Percentiles rank a stretch among this genome's conserved stretches.
Conservation (phyloP, 2,888 invertebrate genomes). For the Callimorpha dominula region DNA sequence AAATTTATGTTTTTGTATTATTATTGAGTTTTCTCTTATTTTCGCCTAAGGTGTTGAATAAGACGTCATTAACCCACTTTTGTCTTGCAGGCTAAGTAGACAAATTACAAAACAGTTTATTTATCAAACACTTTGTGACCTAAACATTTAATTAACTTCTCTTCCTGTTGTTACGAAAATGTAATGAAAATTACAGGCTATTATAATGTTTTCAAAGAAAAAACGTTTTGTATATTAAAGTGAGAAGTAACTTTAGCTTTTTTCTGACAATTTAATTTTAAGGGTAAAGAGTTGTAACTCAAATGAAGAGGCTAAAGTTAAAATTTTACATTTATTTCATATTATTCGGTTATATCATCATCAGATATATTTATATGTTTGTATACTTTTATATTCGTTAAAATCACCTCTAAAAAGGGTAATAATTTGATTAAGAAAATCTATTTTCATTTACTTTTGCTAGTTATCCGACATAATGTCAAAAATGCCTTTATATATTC, state of each 20-base stretch:
- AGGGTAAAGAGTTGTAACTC: not conserved
- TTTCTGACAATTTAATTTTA: too few species aligned
- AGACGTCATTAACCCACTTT: not conserved
- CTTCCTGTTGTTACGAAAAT: not conserved
- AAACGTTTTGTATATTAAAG: not conserved
- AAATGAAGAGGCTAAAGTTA: not conserved
- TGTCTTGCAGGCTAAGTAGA: not conserved
- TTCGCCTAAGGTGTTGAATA: not conserved
- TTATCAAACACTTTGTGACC: not conserved
- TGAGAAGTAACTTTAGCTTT: too few species aligned
- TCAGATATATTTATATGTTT: too few species aligned
- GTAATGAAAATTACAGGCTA: not conserved
- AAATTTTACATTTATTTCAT: too few species aligned
- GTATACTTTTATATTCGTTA: too few species aligned
- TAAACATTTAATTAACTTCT: slow-evolving; percentile 3
- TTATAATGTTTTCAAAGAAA: not conserved
- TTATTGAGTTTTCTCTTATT: not conserved
- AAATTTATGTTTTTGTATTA: not conserved
- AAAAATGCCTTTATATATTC: too few species aligned
- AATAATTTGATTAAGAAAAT: too few species aligned
- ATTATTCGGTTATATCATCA: too few species aligned
- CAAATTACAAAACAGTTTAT: slow-evolving; percentile 10
- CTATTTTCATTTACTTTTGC: too few species aligned
- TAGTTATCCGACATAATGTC: too few species aligned
- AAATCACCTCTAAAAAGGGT: too few species aligned